Conservation (phyloP, 2,113 vertebrate genomes). For the Microtus pennsylvanicus region DNA sequence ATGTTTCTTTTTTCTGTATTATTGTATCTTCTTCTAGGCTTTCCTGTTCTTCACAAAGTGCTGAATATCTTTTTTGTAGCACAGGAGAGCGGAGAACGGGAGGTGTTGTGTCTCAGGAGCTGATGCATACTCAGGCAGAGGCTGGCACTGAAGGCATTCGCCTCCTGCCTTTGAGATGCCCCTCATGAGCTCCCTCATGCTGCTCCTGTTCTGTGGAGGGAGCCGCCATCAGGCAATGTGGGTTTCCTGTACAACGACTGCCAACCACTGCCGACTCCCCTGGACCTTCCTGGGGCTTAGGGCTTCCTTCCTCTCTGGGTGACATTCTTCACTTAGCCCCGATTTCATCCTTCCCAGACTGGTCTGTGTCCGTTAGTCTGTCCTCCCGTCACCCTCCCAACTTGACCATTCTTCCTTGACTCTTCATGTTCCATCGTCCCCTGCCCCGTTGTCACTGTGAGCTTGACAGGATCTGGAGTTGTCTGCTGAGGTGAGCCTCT, state of each 20-base stretch:
- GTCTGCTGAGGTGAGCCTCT: not conserved
- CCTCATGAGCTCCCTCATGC: not conserved
- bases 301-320: not conserved
- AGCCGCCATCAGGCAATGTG: too few species aligned
- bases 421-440: not conserved
- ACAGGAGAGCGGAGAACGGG: not conserved
- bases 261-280: not conserved
- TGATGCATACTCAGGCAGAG: not conserved
- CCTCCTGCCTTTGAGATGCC: not conserved
- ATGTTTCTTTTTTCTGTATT: not conserved
- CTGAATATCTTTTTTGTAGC: not conserved
- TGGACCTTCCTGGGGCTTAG: not conserved
- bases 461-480: not conserved
- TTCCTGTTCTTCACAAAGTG: constrained; percentile 34
- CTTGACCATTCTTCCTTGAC: not conserved
- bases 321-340: rapidly evolving
- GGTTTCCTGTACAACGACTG: not conserved
- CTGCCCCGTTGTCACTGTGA: not conserved
- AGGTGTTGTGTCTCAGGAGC: not conserved
- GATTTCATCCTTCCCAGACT: not conserved
- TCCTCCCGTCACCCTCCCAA: not conserved
- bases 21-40: not conserved
- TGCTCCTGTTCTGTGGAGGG: not conserved
- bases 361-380: not conserved
- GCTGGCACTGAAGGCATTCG: too few species aligned